Conservation (phyloP, 2,888 invertebrate genomes). For the Monopis laevigella region DNA sequence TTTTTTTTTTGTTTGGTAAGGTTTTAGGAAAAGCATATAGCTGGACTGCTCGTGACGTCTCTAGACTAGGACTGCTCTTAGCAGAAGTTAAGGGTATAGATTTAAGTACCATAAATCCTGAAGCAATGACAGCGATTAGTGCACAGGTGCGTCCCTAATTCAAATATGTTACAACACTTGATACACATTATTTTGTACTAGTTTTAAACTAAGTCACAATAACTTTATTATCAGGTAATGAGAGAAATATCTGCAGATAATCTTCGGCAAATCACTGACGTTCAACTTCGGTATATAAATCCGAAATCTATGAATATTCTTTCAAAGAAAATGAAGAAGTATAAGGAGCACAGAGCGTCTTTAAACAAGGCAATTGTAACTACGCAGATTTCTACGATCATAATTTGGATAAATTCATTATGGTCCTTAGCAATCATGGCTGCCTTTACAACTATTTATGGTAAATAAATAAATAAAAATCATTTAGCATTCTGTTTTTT, state of each 20-base stretch:
- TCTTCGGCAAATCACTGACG: conserved; percentile 34
- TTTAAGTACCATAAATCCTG: conserved; percentile 41
- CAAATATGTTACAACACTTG: no score
- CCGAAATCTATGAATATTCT: conserved; percentile 40
- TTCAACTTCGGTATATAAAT: conserved; percentile 34
- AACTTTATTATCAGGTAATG: conserved; percentile 55
- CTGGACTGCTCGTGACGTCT: conserved; percentile 50
- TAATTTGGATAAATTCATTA: no score
- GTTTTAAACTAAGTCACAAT: no score
- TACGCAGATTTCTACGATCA: no score
- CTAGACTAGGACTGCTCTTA: conserved; percentile 43
- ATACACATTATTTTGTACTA: no score
- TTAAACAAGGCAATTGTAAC: no score
- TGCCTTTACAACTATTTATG: no score
- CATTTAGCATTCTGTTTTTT: no score
- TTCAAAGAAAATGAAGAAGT: conserved; percentile 33
- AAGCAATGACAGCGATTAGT: conserved; percentile 45
- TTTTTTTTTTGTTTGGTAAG: conserved; percentile 25
- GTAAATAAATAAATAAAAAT: no score
- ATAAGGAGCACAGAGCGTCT: conserved; percentile 20
- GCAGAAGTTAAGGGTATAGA: conserved; percentile 41
- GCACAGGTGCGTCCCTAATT: no score
- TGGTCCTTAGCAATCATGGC: no score
- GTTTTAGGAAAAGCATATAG: conserved; percentile 51
- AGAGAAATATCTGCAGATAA: conserved; percentile 33